Percentiles rank a stretch among this genome's conserved stretches.
Conservation (phyloP, 2,797 vertebrate genomes). For the Ceryle rudis region DNA sequence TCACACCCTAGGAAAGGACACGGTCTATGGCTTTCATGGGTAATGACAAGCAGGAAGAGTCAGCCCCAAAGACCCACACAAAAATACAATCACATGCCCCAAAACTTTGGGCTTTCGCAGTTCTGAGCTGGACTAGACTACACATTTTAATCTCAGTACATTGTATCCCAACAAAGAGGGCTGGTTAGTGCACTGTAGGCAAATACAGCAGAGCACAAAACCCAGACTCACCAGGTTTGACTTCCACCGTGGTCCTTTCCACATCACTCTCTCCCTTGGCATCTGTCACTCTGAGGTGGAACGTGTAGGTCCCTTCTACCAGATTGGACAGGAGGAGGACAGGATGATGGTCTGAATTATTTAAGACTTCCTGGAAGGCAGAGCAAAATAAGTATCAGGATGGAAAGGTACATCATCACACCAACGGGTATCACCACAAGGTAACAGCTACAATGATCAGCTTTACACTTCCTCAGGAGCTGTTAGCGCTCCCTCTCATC, state of each 20-base stretch:
- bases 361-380: slow-evolving; percentile 89
- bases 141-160: neutral
- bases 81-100: neutral
- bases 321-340: slow-evolving; percentile 93
- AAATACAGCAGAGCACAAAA: neutral
- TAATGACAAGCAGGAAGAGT: neutral
- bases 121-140: neutral
- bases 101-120: neutral
- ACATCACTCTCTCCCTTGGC: slow-evolving; percentile 90
- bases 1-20: neutral
- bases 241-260: slow-evolving; percentile 88
- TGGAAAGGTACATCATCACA: neutral
- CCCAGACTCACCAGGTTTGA: slow-evolving; percentile 87
- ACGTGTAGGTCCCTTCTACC: slow-evolving; percentile 94
- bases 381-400: neutral
- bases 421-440: neutral
- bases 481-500: neutral
- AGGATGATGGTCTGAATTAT: slow-evolving; percentile 93
- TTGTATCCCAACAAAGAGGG: neutral
- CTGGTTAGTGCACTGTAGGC: neutral
- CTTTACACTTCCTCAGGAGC: neutral
- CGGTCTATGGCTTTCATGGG: neutral
- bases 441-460: neutral
- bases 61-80: neutral
- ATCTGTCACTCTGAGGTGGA: slow-evolving; percentile 92